A percentile compares a stretch with the other conserved stretches of the same genome.
Conservation (phyloP, 2,113 vertebrate genomes). For the Trematomus loennbergii region DNA sequence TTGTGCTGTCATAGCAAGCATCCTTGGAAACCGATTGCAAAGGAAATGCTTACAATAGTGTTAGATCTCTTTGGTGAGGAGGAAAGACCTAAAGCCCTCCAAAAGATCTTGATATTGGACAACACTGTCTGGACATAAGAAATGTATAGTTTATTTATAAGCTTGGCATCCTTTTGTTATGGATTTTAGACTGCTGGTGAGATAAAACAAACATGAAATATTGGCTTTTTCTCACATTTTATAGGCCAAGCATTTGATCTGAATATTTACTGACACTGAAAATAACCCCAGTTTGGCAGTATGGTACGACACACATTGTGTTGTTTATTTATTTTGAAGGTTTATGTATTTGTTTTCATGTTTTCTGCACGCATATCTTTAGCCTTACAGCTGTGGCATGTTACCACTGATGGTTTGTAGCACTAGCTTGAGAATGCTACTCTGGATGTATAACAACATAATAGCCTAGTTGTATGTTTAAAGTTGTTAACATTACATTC, state of each 20-base stretch:
- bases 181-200: not conserved
- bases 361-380: not conserved
- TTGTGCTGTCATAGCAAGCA: not conserved
- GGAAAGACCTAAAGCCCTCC: not conserved
- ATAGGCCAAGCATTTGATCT: not conserved
- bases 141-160: not conserved
- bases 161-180: not conserved
- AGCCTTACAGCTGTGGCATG: not conserved
- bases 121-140: not conserved
- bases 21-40: slow-evolving; percentile 2
- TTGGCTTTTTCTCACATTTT: not conserved
- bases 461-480: slow-evolving; percentile 2
- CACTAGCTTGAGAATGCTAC: not conserved
- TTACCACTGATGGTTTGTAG: not conserved
- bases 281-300: not conserved
- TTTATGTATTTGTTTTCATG: not conserved
- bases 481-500: slow-evolving; percentile 4
- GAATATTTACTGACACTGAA: not conserved
- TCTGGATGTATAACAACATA: not conserved
- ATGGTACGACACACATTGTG: too few species aligned
- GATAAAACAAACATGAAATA: not conserved
- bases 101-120: not conserved
- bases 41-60: slow-evolving; percentile 1
- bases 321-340: not conserved
- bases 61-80: slow-evolving; percentile 1